phyloP scores from a whole-genome alignment of 1,140 invertebrate species.

The Camponotus pennsylvanicus region DNA sequence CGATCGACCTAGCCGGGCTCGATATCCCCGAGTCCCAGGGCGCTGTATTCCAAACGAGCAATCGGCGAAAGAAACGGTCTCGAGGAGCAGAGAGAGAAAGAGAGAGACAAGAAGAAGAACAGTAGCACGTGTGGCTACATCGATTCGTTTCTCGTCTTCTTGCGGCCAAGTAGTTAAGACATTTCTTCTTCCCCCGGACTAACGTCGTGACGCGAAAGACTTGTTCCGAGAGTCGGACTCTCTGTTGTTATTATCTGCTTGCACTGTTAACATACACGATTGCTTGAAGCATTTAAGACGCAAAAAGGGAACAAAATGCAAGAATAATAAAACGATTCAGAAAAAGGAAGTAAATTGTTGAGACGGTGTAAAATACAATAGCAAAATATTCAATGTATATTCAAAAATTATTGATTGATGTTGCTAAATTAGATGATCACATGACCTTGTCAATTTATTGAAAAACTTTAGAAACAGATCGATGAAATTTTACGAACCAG shows the following conservation, averaged over 20 bases:
- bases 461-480: neutral
- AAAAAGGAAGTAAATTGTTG: neutral
- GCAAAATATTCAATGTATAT: no score
- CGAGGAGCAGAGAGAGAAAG: neutral
- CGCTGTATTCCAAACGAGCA: slow-evolving; percentile 53
- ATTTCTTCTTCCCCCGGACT: slow-evolving; percentile 45
- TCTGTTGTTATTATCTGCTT: slow-evolving; percentile 53
- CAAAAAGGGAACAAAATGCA: neutral
- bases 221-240: slow-evolving; percentile 43
- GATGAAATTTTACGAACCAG: neutral
- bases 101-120: slow-evolving; percentile 46
- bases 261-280: slow-evolving; percentile 64
- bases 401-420: neutral
- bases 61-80: slow-evolving; percentile 14
- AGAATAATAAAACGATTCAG: neutral
- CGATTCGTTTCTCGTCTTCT: slow-evolving; percentile 71
- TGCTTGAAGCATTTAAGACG: neutral
- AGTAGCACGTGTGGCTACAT: slow-evolving; percentile 70
- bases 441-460: neutral
- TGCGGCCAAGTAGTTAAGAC: slow-evolving; percentile 60
- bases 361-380: neutral
- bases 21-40: slow-evolving; percentile 42
- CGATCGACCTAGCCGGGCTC: slow-evolving; percentile 79
- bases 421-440: neutral
- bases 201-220: slow-evolving; percentile 54